A percentile compares a stretch with the other conserved stretches of the same genome.
Evolutionary conservation across 2,888 invertebrate genomes (phyloP).

Genomic region (Lissonota sp.): DNA sequence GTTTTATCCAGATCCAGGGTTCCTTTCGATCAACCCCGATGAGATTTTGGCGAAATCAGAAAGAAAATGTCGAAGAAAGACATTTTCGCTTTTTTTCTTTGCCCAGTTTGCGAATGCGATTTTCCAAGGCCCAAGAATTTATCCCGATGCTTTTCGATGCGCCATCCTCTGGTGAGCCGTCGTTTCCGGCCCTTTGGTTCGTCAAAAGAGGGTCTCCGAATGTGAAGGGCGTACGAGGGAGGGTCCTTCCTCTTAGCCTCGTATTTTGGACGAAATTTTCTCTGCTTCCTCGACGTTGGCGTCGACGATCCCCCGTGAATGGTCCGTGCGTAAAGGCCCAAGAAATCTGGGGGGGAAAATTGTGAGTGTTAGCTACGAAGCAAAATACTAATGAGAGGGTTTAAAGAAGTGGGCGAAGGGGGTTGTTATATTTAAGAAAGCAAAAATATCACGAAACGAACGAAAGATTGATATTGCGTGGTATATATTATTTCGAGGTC

Average conservation of each 20-base stretch:
- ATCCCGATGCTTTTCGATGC: not conserved
- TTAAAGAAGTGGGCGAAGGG: constrained; percentile 29
- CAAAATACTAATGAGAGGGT: constrained; percentile 66
- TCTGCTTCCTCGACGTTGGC: constrained; percentile 31
- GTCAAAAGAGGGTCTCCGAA: too few relatives aligned
- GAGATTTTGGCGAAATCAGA: too few relatives aligned
- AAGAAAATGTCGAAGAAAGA: too few relatives aligned
- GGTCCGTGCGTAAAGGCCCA: constrained; percentile 55
- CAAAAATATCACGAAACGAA: not conserved
- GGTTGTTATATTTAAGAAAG: constrained; percentile 18
- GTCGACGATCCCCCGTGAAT: constrained; percentile 48
- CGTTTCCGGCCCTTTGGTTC: not conserved
- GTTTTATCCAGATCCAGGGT: too few relatives aligned
- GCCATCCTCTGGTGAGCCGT: not conserved
- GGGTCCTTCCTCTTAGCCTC: constrained; percentile 31
- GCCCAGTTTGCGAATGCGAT: too few relatives aligned
- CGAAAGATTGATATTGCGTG: too few relatives aligned
- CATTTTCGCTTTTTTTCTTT: too few relatives aligned
- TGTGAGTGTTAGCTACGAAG: constrained; percentile 83
- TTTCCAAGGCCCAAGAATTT: too few relatives aligned
- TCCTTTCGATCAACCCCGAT: too few relatives aligned
- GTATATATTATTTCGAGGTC: constrained; percentile 13
- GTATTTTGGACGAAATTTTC: constrained; percentile 14
- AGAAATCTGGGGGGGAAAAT: constrained; percentile 76
- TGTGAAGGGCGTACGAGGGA: not conserved